Percentiles rank a stretch among this genome's conserved stretches.
These are phyloP conservation scores for Bradysia coprophila DNA, from an alignment of 1,140 invertebrate species.

Conservation along the genomic window DNA sequence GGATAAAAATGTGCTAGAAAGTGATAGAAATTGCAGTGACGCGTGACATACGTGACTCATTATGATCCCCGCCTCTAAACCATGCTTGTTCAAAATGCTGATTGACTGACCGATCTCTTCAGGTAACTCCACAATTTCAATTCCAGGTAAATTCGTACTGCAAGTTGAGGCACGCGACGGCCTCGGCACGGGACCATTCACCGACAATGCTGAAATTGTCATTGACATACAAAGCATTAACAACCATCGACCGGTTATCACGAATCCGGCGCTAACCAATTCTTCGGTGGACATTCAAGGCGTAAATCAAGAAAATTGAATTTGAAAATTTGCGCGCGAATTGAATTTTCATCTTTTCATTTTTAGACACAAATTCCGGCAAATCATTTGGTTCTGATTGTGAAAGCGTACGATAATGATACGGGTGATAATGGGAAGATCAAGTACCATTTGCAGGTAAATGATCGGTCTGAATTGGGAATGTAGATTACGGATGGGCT, in stretches of 20 bases:
- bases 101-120: too few species aligned
- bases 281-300: constrained; percentile 61
- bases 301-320: constrained; percentile 24
- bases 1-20: too few species aligned
- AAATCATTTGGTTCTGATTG: constrained; percentile 55
- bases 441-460: constrained; percentile 57
- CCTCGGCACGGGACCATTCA: constrained; percentile 39
- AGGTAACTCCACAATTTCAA: too few species aligned
- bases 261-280: constrained; percentile 53
- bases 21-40: too few species aligned
- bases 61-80: too few species aligned
- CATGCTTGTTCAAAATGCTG: too few species aligned
- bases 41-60: too few species aligned
- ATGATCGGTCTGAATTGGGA: too few species aligned
- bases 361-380: constrained; percentile 27
- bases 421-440: constrained; percentile 69
- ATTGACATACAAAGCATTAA: constrained; percentile 68
- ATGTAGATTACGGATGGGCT: too few species aligned
- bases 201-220: constrained; percentile 50
- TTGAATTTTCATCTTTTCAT: constrained; percentile 5
- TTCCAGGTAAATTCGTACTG: constrained; percentile 39
- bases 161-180: constrained; percentile 55
- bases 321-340: constrained; percentile 4
- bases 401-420: constrained; percentile 66
- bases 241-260: constrained; percentile 65